Evolutionary conservation across 1,140 invertebrate genomes (phyloP), one percentile per base, ranked within the genome.

Genomic region (Muscidifurax raptorellus): DNA sequence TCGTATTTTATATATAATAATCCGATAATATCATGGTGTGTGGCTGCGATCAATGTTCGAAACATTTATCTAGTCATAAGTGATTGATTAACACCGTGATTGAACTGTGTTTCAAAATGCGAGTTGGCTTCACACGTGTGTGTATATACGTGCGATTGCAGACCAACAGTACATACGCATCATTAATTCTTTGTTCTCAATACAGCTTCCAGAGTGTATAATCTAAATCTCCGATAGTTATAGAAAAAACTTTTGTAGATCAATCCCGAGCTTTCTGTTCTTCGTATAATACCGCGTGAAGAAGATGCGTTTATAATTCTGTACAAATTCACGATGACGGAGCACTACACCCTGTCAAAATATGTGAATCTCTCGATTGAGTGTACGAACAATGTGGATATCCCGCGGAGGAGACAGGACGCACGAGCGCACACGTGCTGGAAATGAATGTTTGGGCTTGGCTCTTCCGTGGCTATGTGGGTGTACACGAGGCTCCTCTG

Each of bases 291-390:
- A n/a, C n/a, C n/a, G n/a, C 80, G 44, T 40, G 71, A 27, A 27
- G 44, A 27, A 64, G 28, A 75, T 30, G 36, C 47, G 32, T 0
- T 36, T 7, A 10, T 40, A 40, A 10, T 9, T 44, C 32, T 25
- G 44, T 15, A 27, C 32, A 67, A 32, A 71, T 66, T 32, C 67
- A 59, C 64, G 74, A 78, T 82, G 75, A 78, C 75, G 36, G 40
- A 74, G 86, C 76, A 87, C 85, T 22, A n/a, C 52, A 40, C 22
- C 78, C 87, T 91, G 91, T 92, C 91, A 92, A 90, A 92, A 92
- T 90, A 90, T 22, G 30, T 36, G 59, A 67, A 40, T 66, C 59
- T 22, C 3, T n/a, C 18, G 52, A 59, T 59, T 6, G 52, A 59
- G 22, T 59, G 52, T 18, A 59, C 52, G 18, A 59, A 59, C 52